phyloP scores from a whole-genome alignment of 2,797 vertebrate genomes.

The Rhynchotus rufescens region DNA sequence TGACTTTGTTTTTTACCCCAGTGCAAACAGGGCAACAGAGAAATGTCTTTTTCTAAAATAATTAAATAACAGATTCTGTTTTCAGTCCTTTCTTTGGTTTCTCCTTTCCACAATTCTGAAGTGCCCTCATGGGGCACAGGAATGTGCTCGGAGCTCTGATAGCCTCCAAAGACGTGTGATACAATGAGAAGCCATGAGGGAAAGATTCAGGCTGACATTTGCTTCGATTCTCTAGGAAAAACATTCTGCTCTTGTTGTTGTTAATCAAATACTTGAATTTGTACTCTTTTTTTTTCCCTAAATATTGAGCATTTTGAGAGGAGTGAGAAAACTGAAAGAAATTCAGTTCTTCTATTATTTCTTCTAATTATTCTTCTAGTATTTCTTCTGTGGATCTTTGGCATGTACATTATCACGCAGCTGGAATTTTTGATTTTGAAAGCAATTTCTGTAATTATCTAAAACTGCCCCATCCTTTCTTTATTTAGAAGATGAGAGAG shows the following conservation, averaged over 20 bases:
- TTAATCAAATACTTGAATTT: constrained; percentile 34
- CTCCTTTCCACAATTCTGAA: background rate
- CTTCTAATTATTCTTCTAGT: no score
- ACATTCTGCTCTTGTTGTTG: constrained; percentile 9
- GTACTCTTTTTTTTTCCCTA: background rate
- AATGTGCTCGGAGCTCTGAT: constrained; percentile 19
- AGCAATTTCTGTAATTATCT: background rate
- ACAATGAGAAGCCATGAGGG: constrained; percentile 25
- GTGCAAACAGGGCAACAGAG: background rate
- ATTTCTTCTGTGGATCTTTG: background rate
- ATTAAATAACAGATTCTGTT: background rate
- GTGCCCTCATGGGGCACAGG: background rate
- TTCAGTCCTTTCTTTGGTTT: background rate
- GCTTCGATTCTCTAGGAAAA: constrained; percentile 40
- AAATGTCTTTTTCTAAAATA: background rate
- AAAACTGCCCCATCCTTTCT: background rate
- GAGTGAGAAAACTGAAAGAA: background rate
- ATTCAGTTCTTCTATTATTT: no score
- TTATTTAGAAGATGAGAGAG: background rate
- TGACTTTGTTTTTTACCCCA: background rate
- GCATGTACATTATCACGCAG: background rate
- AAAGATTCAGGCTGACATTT: constrained; percentile 7
- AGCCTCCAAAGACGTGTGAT: constrained; percentile 7
- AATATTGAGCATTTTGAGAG: background rate
- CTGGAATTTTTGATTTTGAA: background rate